These are phyloP conservation scores for Sanderia malayensis DNA, from an alignment of 30 jellyfish, hydroid and myxozoan species.

Conservation along the genomic window DNA sequence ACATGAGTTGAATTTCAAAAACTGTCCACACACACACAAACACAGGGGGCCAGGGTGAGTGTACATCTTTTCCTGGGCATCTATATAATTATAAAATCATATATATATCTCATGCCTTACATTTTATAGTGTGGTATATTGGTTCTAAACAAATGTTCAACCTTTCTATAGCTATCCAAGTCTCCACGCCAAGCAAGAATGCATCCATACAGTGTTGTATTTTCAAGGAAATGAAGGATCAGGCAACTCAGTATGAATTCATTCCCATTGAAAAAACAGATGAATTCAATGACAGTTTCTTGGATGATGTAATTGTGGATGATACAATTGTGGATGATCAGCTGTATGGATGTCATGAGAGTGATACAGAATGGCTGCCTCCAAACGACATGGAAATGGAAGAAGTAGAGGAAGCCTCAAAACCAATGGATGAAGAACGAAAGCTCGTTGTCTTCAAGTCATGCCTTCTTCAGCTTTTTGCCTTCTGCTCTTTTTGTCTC, in stretches of 20 bases:
- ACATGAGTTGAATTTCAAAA: not conserved
- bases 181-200: not conserved
- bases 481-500: not conserved
- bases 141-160: not conserved
- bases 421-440: not conserved
- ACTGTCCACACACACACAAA: not conserved
- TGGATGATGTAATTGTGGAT: not conserved
- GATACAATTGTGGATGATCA: not conserved
- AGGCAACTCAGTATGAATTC: not conserved
- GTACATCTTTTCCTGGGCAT: not conserved
- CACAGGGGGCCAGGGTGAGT: not conserved
- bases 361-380: not conserved
- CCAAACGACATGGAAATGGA: not conserved
- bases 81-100: not conserved
- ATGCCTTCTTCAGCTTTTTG: constrained; percentile 9
- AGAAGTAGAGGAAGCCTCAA: not conserved
- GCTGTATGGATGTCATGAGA: not conserved
- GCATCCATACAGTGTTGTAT: not conserved
- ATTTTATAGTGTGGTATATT: not conserved
- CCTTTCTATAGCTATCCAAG: not conserved
- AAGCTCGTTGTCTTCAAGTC: constrained; percentile 6
- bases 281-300: too few species aligned
- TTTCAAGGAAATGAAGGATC: not conserved
- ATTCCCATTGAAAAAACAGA: not conserved
- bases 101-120: not conserved